These are phyloP conservation scores for Callithrix jacchus DNA, from an alignment of 2,113 vertebrate genomes.

Conservation along the genomic window DNA sequence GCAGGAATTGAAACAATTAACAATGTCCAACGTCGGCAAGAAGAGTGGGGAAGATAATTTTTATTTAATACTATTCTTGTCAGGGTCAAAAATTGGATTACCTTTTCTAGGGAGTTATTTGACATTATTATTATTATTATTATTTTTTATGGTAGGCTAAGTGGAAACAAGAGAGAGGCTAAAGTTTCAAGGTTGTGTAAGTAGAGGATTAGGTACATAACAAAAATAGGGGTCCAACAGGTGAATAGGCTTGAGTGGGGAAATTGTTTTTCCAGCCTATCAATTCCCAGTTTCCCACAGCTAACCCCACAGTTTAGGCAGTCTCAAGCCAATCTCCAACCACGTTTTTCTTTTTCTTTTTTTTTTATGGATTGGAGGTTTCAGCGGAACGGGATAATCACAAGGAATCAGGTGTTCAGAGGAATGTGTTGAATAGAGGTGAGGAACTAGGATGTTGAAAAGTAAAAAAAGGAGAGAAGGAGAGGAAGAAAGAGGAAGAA, in stretches of 20 bases:
- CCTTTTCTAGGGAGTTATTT: slow-evolving; percentile 31
- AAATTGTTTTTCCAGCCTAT: not conserved
- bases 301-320: not conserved
- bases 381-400: too few species aligned
- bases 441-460: too few species aligned
- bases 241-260: not conserved
- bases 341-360: not conserved
- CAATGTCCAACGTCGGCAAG: not conserved
- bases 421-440: too few species aligned
- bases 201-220: not conserved
- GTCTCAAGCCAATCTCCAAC: not conserved
- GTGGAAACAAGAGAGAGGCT: not conserved
- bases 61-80: not conserved
- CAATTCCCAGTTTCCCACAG: not conserved
- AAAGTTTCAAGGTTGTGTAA: not conserved
- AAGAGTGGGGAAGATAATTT: not conserved
- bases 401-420: too few species aligned
- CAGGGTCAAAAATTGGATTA: not conserved
- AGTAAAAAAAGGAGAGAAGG: too few species aligned
- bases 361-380: too few species aligned
- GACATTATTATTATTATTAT: too few species aligned
- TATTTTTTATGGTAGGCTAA: not conserved
- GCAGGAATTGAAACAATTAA: slow-evolving; percentile 36
- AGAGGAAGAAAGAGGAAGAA: too few species aligned
- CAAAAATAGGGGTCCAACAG: not conserved